Base-by-base conservation (phyloP, 2,888 invertebrate species). In the Drosophila ezoana region DNA sequence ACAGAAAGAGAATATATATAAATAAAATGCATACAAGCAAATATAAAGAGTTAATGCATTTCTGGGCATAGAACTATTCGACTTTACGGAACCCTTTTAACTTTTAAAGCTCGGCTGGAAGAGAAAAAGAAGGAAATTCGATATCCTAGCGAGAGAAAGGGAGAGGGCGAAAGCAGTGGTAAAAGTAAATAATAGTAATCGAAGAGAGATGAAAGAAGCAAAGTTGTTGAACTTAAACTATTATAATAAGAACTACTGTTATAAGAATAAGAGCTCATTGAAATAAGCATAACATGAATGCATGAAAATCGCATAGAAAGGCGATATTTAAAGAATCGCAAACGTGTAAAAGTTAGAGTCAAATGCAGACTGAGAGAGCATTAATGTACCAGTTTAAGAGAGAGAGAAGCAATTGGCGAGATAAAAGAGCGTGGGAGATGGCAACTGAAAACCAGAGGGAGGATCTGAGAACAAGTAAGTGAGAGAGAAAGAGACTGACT, bases 1-100 rank as follows among this genome's bases (percentile, higher is more conserved):
- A 69, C 47, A 76, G 59, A 66, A 66, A 60, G 60, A 54, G 53
- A 65, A 62, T 28, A 28, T 8, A 8, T 28, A 28, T 8, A 28
- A 28, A 28, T 28, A 28, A 28, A 28, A 28, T 28, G 8, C 28
- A 28, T 2, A 8, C 28, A 28, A 28, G 28, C 28, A 60, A 54
- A 10, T 37, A 13, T 16, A 35, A 44, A 51, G 11, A 32, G 8
- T 2, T 33, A 47, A 14, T 6, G n/a, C 6, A 35, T 5, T 14
- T n/a, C n/a, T 9, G 6, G n/a, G 13, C 3, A 11, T 37, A 28
- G 28, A 2, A 28, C 28, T 28, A 2, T 28, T 28, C 3, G 10
- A 23, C n/a, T 4, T 10, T 10, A 14, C 10, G 2, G 38, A 38
- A 14, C 14, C 14, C 20, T 28, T 8, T 2, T 1, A 28, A 28